Evolutionary conservation across 2,888 invertebrate genomes (phyloP), one percentile per base, ranked within the genome.

Genomic region (Nysson spinosus): DNA sequence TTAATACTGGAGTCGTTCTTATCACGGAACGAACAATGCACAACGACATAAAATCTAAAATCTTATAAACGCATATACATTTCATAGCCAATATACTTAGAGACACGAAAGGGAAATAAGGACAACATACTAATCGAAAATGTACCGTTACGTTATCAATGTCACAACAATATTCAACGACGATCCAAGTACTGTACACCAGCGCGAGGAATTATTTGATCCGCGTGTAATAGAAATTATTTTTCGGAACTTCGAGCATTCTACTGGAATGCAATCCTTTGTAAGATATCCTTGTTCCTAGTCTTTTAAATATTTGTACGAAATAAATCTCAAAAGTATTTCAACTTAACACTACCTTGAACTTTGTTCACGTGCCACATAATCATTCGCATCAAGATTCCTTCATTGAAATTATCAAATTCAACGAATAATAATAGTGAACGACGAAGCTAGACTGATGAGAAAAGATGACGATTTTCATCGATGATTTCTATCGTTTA

Each of bases 1-100:
- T 9, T 64, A 75, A 75, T 75, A 75, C 69, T 75, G 69, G 35
- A 28, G 49, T 46, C 55, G 52, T 54, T 39, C 43, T 39, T 12
- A 12, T 39, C 42, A 37, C 28, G 9, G 44, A 39, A 43, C 46
- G 35, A 56, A 4, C 28, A 11, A 34, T 16, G 37, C n/a, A 35
- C 9, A 7, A 7, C 5, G 46, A 39, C 19, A 14, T 58, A 51
- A n/a, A 17, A 35, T n/a, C 39, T 66, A 62, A 24, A 43, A 26
- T 16, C 14, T 9, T 3, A 5, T 26, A 28, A 54, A 43, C 44
- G 34, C 17, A 7, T 43, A 34, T 37, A 22, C 7, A 49, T 50
- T 39, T 12, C 34, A 35, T 60, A 60, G 16, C 22, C 44, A 12
- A 14, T n/a, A 39, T n/a, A 30, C 16, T 19, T 12, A 11, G 16